Evolutionary conservation across 2,888 invertebrate species (phyloP).

Genomic region (Stenoptilia bipunctidactyla): DNA sequence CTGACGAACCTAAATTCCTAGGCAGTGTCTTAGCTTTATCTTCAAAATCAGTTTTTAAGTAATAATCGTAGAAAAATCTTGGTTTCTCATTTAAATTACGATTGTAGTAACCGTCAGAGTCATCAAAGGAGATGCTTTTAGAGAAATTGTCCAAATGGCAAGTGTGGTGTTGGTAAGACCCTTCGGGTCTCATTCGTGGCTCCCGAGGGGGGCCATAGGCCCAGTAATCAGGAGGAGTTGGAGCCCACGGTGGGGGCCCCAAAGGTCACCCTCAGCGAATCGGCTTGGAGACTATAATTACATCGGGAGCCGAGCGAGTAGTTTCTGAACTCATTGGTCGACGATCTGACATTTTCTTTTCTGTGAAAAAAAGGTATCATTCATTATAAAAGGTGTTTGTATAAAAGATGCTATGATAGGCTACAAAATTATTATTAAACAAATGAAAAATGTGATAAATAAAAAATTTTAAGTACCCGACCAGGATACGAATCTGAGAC

Average conservation of each 20-base stretch:
- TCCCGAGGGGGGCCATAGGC: conserved; percentile 28
- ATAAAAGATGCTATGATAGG: too few relatives aligned
- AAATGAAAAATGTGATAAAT: too few relatives aligned
- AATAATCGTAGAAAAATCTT: conserved; percentile 48
- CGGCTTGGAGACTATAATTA: conserved; percentile 78
- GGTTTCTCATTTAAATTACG: conserved; percentile 50
- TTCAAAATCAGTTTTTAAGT: conserved; percentile 52
- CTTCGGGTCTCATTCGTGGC: conserved; percentile 44
- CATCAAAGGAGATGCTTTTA: conserved; percentile 42
- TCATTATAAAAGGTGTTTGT: too few relatives aligned
- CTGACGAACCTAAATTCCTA: conserved; percentile 44
- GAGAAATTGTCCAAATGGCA: conserved; percentile 32
- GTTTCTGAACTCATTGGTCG: conserved; percentile 86
- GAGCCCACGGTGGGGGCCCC: conserved; percentile 65
- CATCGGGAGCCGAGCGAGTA: conserved; percentile 91
- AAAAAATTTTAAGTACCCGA: too few relatives aligned
- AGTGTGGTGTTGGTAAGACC: conserved; percentile 32
- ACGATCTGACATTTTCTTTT: conserved; percentile 54
- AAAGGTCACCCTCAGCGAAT: conserved; percentile 65
- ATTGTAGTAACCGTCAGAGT: conserved; percentile 51
- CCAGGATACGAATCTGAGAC: too few relatives aligned
- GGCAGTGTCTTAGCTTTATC: conserved; percentile 49
- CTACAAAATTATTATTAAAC: too few relatives aligned
- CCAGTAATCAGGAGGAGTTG: conserved; percentile 47
- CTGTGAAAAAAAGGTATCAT: conserved; percentile 35